phyloP scores from a whole-genome alignment of 2,113 vertebrate species.

The Aptenodytes forsteri region DNA sequence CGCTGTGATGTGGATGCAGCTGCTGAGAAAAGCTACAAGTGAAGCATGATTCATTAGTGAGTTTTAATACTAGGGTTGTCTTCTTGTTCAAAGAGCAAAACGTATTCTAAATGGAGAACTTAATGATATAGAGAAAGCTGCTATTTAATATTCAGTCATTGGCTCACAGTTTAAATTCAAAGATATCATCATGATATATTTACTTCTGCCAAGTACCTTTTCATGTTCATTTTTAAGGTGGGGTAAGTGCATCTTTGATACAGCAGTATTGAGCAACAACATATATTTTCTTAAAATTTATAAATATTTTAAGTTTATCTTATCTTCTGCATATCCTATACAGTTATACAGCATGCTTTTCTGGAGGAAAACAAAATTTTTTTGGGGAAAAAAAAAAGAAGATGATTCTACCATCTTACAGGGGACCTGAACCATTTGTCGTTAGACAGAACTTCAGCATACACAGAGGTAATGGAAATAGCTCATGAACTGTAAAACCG shows the following conservation, averaged over 20 bases:
- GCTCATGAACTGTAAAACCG: neutral
- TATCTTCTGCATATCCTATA: neutral
- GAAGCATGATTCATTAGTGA: neutral
- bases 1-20: neutral
- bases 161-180: neutral
- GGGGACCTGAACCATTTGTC: neutral
- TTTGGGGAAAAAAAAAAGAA: neutral
- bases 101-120: neutral
- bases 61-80: neutral
- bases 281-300: neutral
- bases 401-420: neutral
- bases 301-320: neutral
- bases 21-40: neutral
- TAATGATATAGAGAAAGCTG: neutral
- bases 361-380: neutral
- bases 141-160: neutral
- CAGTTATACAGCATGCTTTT: neutral
- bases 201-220: neutral
- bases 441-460: neutral
- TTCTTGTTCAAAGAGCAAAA: neutral
- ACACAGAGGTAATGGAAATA: neutral
- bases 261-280: neutral
- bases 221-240: neutral
- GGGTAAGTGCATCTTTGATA: neutral
- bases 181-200: neutral